A percentile compares a stretch with the other conserved stretches of the same genome.
phyloP scores from a whole-genome alignment of 1,140 invertebrate species.

The Drosophila trapezifrons region DNA sequence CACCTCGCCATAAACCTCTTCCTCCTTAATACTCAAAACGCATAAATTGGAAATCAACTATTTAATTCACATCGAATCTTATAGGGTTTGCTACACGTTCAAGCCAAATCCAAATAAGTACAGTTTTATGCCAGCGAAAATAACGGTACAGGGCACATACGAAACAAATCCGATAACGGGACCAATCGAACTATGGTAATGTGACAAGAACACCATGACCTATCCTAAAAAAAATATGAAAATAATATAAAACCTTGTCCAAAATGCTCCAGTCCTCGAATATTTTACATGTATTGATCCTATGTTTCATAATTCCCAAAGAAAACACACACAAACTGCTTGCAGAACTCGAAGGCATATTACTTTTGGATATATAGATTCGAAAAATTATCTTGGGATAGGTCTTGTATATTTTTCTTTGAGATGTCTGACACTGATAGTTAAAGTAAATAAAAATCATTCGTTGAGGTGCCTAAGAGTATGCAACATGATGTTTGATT shows the following conservation, averaged over 20 bases:
- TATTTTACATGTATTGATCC: neutral
- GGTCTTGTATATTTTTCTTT: neutral
- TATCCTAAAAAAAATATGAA: neutral
- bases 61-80: slow-evolving; percentile 56
- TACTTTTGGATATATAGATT: neutral
- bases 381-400: neutral
- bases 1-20: neutral
- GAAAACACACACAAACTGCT: neutral
- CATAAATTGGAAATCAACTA: slow-evolving; percentile 18
- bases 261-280: neutral
- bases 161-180: slow-evolving; percentile 82
- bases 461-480: neutral
- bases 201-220: slow-evolving; percentile 45
- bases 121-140: slow-evolving; percentile 83
- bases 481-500: neutral
- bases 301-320: slow-evolving; percentile 1
- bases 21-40: neutral
- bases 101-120: slow-evolving; percentile 84
- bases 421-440: no score
- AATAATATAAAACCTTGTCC: neutral
- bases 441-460: neutral
- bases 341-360: neutral
- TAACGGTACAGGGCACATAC: slow-evolving; percentile 83
- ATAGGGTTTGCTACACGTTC: slow-evolving; percentile 84
- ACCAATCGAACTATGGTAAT: slow-evolving; percentile 84